A percentile compares a stretch with the other conserved stretches of the same genome.
phyloP scores from a whole-genome alignment of 2,113 vertebrate species.

The Pelodiscus sinensis region DNA sequence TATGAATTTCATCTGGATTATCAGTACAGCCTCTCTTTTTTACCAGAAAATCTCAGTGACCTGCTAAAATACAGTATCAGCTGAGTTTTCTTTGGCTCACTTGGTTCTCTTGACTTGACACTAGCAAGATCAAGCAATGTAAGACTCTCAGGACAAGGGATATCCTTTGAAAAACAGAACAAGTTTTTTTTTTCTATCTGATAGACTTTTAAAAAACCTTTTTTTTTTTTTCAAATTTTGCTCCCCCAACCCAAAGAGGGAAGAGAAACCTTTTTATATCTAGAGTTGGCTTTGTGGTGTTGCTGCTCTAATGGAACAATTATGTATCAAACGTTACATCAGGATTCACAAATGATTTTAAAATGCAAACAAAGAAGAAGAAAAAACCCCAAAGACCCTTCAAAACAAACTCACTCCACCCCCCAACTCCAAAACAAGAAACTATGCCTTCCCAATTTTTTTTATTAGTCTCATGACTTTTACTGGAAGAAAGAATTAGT shows the following conservation, averaged over 20 bases:
- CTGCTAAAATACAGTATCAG: conserved; percentile 69
- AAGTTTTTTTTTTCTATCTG: conserved; percentile 54
- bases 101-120: conserved; percentile 70
- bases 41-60: conserved; percentile 72
- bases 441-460: neutral
- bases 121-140: conserved; percentile 68
- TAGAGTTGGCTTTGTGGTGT: neutral
- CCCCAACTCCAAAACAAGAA: too few relatives aligned
- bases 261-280: neutral
- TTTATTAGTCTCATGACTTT: neutral
- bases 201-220: conserved; percentile 25
- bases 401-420: too few relatives aligned
- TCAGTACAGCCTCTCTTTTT: conserved; percentile 69
- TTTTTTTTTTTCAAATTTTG: conserved; percentile 40
- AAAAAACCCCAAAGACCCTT: too few relatives aligned
- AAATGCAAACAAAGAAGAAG: neutral
- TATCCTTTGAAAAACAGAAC: conserved; percentile 84
- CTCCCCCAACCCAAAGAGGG: conserved; percentile 10
- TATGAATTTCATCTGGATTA: conserved; percentile 73
- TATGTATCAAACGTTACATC: neutral
- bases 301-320: neutral
- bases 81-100: conserved; percentile 81
- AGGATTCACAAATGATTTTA: neutral
- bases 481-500: neutral
- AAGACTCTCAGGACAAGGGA: conserved; percentile 82